Percentiles rank a stretch among this genome's conserved stretches.
These are phyloP conservation scores for Andrena bicolor DNA, from an alignment of 2,888 invertebrate species.

Conservation along the genomic window DNA sequence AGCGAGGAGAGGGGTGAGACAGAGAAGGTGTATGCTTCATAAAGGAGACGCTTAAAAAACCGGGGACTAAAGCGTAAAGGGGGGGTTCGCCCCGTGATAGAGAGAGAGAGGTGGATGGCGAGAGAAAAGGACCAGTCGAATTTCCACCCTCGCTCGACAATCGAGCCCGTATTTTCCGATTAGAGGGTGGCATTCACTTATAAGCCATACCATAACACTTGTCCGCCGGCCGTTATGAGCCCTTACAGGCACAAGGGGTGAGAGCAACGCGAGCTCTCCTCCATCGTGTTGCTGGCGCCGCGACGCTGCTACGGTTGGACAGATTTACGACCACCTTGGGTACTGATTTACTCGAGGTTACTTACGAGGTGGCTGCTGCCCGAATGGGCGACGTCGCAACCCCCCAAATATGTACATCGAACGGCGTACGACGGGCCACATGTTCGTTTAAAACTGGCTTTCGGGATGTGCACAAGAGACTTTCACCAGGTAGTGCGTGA, in stretches of 20 bases:
- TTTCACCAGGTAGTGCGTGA: too few species aligned
- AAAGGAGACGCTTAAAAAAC: constrained; percentile 38
- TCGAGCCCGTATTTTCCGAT: constrained; percentile 85
- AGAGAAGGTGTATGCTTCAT: constrained; percentile 22
- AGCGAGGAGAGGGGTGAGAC: constrained; percentile 12
- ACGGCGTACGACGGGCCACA: constrained; percentile 74
- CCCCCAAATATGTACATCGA: constrained; percentile 38
- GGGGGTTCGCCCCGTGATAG: background rate
- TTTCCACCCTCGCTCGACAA: constrained; percentile 79
- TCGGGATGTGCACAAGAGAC: background rate
- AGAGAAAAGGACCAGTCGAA: constrained; percentile 1
- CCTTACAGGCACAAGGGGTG: constrained; percentile 65
- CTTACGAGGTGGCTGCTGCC: constrained; percentile 71
- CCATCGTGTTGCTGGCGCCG: constrained; percentile 63
- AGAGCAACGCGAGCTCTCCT: constrained; percentile 59
- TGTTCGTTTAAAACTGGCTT: constrained; percentile 75
- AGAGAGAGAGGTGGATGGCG: background rate
- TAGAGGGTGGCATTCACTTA: constrained; percentile 85
- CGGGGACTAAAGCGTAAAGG: constrained; percentile 14
- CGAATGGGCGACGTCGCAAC: constrained; percentile 65
- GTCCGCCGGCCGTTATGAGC: constrained; percentile 83
- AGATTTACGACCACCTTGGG: constrained; percentile 85
- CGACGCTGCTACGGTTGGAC: constrained; percentile 76
- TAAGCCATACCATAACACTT: constrained; percentile 85
- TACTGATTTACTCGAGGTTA: constrained; percentile 83